Base-by-base conservation (phyloP, 2,113 vertebrate genomes). In the Salvelinus namaycush region DNA sequence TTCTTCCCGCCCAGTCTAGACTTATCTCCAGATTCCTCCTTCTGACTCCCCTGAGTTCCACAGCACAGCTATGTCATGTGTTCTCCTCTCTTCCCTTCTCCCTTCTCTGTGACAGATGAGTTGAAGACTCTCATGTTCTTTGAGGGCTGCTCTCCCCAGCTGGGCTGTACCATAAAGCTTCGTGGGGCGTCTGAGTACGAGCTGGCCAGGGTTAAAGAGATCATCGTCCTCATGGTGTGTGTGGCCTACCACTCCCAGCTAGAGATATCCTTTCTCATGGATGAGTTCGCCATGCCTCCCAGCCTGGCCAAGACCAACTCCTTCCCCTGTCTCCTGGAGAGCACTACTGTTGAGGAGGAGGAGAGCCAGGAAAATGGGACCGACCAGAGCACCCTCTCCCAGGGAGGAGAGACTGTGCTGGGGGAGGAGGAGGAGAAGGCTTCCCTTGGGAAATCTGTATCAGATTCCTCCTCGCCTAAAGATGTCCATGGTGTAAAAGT, bases 191-290 rank as follows among this genome's bases (percentile, higher is more conserved):
- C 94, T 0, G 96, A 97, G 68, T 99, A 98, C 0, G 98, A 99
- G 86, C 86, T 99, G 88, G 95, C 98, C 51, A 89, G 97, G 62
- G 97, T 99, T 72, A 99, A 99, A 83, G 98, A 99, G 86, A 98
- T 99, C 80, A 93, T 99, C 1, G 94, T 96, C 84, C 95, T 99
- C 82, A 99, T 99, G 97, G 85, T 97, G 85, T 99, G 95, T 67
- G 97, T 98, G 72, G 98, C 97, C 71, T 99, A 99, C 87, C 98
- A 99, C 93, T 99, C 96, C 24, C 97, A 98, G 86, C 92, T 99
- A 67, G 98, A 99, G 90, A 98, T 99, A 78, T 99, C 97, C n/a
- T 99, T 99, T 85, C 97, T 99, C 76, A 99, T 99, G 98, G 98
- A 99, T 69, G 98, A 99, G 79, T 99, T 99, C 78, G 97, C 98